phyloP scores from a whole-genome alignment of 2,888 invertebrate species.

The Ornithoptera alexandrae region DNA sequence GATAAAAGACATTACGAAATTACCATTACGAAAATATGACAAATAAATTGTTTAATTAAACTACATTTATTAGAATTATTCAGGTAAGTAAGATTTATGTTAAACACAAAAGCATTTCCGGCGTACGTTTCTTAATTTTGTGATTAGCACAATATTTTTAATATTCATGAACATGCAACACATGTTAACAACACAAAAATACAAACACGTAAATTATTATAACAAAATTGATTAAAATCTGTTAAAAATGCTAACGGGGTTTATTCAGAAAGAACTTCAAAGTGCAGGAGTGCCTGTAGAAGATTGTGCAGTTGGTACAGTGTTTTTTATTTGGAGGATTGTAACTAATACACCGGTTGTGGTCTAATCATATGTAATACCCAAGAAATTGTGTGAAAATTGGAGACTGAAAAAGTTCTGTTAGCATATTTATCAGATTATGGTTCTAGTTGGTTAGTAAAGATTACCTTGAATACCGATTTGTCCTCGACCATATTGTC shows the following conservation, averaged over 20 bases:
- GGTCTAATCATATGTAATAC: too few species aligned
- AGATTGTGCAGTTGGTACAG: too few species aligned
- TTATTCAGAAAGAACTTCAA: background rate
- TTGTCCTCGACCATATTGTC: slow-evolving; percentile 28
- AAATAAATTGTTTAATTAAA: background rate
- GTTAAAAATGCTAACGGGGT: slow-evolving; percentile 7
- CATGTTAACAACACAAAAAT: slow-evolving; percentile 3
- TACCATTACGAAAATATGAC: background rate
- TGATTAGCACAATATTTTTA: slow-evolving; percentile 19
- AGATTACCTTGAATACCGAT: slow-evolving; percentile 32
- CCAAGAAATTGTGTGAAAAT: too few species aligned
- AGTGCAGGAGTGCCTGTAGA: background rate
- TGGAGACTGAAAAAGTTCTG: background rate
- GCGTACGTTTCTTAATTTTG: background rate
- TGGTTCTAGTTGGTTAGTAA: slow-evolving; percentile 20
- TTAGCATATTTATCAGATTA: slow-evolving; percentile 17
- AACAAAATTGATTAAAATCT: slow-evolving; percentile 8
- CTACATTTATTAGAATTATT: background rate
- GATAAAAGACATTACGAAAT: background rate
- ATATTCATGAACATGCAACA: slow-evolving; percentile 9
- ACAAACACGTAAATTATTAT: slow-evolving; percentile 14
- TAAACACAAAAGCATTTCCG: slow-evolving; percentile 15
- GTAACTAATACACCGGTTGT: too few species aligned
- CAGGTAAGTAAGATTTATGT: slow-evolving; percentile 16
- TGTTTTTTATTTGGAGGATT: too few species aligned